phyloP scores from a whole-genome alignment of 2,888 invertebrate genomes.

The Aethes cnicana region DNA sequence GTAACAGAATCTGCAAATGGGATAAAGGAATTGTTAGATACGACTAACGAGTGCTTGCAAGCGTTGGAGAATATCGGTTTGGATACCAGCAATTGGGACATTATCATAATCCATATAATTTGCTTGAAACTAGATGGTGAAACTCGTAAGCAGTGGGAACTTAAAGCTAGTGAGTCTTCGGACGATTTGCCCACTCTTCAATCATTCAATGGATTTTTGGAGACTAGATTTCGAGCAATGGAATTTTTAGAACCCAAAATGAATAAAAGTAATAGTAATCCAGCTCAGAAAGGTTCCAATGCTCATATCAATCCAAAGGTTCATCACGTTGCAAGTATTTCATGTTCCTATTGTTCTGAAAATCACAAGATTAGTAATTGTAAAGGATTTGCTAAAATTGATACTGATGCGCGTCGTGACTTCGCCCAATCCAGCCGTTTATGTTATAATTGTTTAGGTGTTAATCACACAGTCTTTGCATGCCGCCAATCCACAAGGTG shows the following conservation, averaged over 20 bases:
- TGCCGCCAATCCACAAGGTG: constrained; percentile 32
- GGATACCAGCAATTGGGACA: constrained; percentile 30
- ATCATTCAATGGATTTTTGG: constrained; percentile 22
- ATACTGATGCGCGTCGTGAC: not conserved
- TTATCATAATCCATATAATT: constrained; percentile 32
- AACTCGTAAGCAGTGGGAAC: constrained; percentile 36
- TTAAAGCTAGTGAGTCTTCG: constrained; percentile 3
- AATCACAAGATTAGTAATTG: not conserved
- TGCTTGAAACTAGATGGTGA: constrained; percentile 34
- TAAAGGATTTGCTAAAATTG: not conserved
- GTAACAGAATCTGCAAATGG: not conserved
- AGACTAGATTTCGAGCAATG: constrained; percentile 10
- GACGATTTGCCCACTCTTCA: constrained; percentile 16
- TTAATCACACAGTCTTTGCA: constrained; percentile 10
- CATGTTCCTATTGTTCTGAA: constrained; percentile 9
- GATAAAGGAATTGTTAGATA: too few relatives aligned
- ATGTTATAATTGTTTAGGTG: constrained; percentile 35
- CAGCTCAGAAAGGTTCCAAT: constrained; percentile 6
- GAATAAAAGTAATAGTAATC: constrained; percentile 6
- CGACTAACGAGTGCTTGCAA: constrained; percentile 35
- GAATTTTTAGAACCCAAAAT: constrained; percentile 15
- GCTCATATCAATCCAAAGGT: not conserved
- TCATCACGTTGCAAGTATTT: not conserved
- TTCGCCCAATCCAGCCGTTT: constrained; percentile 13
- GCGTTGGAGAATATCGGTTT: constrained; percentile 29